phyloP scores from a whole-genome alignment of 2,888 invertebrate species.

The Meiosimyza decipiens region DNA sequence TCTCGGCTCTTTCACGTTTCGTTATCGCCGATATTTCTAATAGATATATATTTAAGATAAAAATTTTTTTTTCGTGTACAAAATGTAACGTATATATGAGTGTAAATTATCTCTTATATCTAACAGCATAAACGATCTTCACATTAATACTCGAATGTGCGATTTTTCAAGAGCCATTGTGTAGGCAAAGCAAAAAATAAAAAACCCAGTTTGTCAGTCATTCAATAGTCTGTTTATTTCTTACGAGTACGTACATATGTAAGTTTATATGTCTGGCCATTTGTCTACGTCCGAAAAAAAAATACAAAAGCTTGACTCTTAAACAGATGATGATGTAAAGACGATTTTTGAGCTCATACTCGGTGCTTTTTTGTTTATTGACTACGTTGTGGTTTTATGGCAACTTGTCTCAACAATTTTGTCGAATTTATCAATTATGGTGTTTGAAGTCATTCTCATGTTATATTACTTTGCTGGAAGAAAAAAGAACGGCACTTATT shows the following conservation, averaged over 20 bases:
- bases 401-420: conserved; percentile 39
- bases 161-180: background rate
- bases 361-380: conserved; percentile 33
- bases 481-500: too few relatives aligned
- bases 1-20: too few relatives aligned
- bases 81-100: too few relatives aligned
- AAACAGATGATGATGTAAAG: conserved; percentile 15
- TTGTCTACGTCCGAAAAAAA: background rate
- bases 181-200: background rate
- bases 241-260: background rate
- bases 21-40: too few relatives aligned
- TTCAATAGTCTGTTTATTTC: background rate
- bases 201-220: background rate
- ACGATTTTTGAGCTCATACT: conserved; percentile 30
- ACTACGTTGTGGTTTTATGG: conserved; percentile 42
- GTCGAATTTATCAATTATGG: conserved; percentile 1
- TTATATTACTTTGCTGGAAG: too few relatives aligned
- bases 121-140: too few relatives aligned
- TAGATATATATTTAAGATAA: too few relatives aligned
- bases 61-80: too few relatives aligned
- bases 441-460: background rate
- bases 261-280: background rate
- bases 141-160: background rate
- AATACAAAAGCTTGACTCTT: conserved; percentile 7
- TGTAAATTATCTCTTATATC: too few relatives aligned